Percentiles rank a stretch among this genome's conserved stretches.
phyloP scores from a whole-genome alignment of 2,797 vertebrate species.

The Odontamblyopus lacepedii region DNA sequence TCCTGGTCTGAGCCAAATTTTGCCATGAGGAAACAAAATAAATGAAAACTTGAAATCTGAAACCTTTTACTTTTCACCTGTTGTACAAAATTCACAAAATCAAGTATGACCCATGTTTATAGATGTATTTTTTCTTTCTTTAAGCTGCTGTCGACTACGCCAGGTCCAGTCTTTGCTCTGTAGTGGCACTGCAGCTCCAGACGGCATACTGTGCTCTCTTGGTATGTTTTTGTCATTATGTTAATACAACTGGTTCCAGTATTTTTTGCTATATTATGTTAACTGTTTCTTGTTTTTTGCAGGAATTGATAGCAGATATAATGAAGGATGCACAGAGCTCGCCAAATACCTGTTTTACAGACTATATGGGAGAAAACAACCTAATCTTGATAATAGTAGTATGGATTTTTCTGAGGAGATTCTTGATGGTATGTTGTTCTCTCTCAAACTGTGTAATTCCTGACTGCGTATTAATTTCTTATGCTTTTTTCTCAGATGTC shows the following conservation, averaged over 20 bases:
- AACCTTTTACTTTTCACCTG: background rate
- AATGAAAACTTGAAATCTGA: too few species aligned
- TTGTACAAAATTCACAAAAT: background rate
- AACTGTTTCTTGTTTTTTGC: background rate
- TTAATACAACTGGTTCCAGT: background rate
- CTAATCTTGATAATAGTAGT: constrained; percentile 78
- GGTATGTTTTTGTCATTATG: constrained; percentile 72
- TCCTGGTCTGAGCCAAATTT: too few species aligned
- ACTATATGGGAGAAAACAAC: constrained; percentile 84
- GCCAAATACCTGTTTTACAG: constrained; percentile 93
- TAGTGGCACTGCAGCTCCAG: constrained; percentile 76
- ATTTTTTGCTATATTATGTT: background rate
- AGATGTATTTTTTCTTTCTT: background rate
- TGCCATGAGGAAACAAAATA: too few species aligned
- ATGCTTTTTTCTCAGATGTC: constrained; percentile 79
- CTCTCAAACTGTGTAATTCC: background rate
- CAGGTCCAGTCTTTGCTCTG: constrained; percentile 88
- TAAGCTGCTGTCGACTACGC: constrained; percentile 89
- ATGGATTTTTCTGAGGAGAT: constrained; percentile 94
- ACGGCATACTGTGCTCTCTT: constrained; percentile 93
- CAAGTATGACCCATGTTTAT: background rate
- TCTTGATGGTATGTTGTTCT: constrained; percentile 83
- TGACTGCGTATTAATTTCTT: constrained; percentile 2
- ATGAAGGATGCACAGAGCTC: constrained; percentile 92
- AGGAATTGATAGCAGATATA: constrained; percentile 98